phyloP scores from a whole-genome alignment of 2,113 vertebrate species.

The Mellivora capensis region DNA sequence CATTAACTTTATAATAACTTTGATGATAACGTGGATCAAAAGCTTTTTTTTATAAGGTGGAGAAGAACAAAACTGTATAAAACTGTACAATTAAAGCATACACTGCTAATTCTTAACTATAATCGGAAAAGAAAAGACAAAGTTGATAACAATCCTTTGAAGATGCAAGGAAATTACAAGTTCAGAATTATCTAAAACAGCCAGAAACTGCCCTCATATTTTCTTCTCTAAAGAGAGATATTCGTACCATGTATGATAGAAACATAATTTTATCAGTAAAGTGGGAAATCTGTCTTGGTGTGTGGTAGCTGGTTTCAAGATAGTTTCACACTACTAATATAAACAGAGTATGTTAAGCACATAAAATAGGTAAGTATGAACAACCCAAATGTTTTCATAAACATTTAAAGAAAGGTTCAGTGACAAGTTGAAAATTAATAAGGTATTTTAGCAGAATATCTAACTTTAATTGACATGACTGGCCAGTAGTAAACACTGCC shows the following conservation, averaged over 20 bases:
- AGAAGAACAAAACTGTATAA: neutral
- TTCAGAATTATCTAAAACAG: slow-evolving; percentile 5
- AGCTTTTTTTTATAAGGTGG: neutral
- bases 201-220: neutral
- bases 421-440: slow-evolving; percentile 11
- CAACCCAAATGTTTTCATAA: neutral
- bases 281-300: neutral
- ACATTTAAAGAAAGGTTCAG: slow-evolving; percentile 38
- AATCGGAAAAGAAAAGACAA: neutral
- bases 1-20: neutral
- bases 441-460: neutral
- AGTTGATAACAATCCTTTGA: neutral
- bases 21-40: neutral
- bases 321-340: neutral
- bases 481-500: neutral
- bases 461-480: slow-evolving; percentile 15
- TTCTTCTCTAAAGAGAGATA: slow-evolving; percentile 15
- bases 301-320: neutral
- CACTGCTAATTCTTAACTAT: neutral
- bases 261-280: slow-evolving; percentile 11
- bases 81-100: neutral
- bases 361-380: slow-evolving; percentile 3
- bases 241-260: neutral
- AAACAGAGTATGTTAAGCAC: neutral
- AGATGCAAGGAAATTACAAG: slow-evolving; percentile 40